Conservation (phyloP, 2,888 invertebrate genomes). For the Unio delphinus region DNA sequence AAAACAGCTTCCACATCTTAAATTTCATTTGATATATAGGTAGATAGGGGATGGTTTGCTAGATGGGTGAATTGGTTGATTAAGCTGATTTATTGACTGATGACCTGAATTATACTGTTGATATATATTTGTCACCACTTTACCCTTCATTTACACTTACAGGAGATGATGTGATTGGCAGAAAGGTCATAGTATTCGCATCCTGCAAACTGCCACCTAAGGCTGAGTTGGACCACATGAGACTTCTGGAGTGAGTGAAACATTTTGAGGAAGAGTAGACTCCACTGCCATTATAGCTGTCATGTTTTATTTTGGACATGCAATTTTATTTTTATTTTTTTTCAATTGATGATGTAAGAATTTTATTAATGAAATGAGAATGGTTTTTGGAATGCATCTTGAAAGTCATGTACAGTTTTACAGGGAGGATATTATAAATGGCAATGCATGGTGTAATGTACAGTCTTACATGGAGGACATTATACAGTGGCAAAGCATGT, state of each 20-base stretch:
- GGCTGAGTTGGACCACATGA: constrained; percentile 83
- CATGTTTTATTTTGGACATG: background rate
- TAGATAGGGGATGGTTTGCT: too few species aligned
- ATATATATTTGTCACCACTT: background rate
- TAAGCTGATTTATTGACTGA: background rate
- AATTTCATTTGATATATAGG: too few species aligned
- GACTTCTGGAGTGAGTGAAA: constrained; percentile 79
- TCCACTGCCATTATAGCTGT: background rate
- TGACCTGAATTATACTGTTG: background rate
- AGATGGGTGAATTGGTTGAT: too few species aligned
- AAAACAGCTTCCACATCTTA: too few species aligned
- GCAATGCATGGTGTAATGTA: too few species aligned
- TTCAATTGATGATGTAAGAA: background rate
- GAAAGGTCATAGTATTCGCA: constrained; percentile 96
- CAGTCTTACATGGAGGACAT: too few species aligned
- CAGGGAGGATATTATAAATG: too few species aligned
- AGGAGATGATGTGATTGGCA: constrained; percentile 85
- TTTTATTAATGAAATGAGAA: too few species aligned
- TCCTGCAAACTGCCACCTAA: constrained; percentile 90
- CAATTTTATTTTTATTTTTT: background rate
- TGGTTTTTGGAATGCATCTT: too few species aligned
- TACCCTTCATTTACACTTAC: constrained; percentile 16
- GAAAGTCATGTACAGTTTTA: too few species aligned
- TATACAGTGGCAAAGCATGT: too few species aligned
- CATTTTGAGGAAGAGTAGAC: background rate